Evolutionary conservation across 2,888 invertebrate species (phyloP).

Genomic region (Drosophila algonquin): DNA sequence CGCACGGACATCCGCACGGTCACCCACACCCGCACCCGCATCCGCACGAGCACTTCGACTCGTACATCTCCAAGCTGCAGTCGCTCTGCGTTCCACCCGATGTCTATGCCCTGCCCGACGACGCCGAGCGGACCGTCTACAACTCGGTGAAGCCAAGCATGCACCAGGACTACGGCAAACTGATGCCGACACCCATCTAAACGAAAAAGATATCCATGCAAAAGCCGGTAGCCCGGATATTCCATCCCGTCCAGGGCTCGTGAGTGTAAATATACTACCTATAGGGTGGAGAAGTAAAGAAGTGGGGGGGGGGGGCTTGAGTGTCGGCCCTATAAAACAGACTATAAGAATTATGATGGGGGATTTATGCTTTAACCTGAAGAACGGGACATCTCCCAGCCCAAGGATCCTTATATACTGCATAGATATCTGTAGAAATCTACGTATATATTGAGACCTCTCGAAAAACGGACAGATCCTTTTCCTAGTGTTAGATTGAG

Average conservation of each 20-base stretch:
- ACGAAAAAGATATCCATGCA: slow-evolving; percentile 1
- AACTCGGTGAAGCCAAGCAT: slow-evolving; percentile 95
- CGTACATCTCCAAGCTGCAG: slow-evolving; percentile 95
- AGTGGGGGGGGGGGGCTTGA: too few species aligned
- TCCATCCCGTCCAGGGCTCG: slow-evolving; percentile 39
- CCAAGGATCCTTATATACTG: background rate
- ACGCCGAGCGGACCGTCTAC: slow-evolving; percentile 93
- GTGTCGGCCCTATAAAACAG: background rate
- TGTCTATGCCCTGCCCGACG: slow-evolving; percentile 91
- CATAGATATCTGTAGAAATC: slow-evolving; percentile 6
- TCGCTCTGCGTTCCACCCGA: slow-evolving; percentile 92
- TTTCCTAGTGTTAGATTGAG: slow-evolving; percentile 31
- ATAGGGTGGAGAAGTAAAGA: background rate
- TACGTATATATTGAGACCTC: slow-evolving; percentile 11
- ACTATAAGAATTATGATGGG: background rate
- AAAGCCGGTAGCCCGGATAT: background rate
- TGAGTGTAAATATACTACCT: slow-evolving; percentile 14
- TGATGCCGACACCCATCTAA: slow-evolving; percentile 95
- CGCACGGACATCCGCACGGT: slow-evolving; percentile 85
- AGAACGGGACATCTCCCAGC: background rate
- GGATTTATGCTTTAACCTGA: too few species aligned
- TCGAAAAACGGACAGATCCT: slow-evolving; percentile 2
- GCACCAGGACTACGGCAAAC: slow-evolving; percentile 91
- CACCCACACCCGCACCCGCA: slow-evolving; percentile 86
- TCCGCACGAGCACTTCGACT: slow-evolving; percentile 95